Base-by-base conservation (phyloP, 35 echinoderm and acorn worm genomes). In the Ophioderma brevispina region DNA sequence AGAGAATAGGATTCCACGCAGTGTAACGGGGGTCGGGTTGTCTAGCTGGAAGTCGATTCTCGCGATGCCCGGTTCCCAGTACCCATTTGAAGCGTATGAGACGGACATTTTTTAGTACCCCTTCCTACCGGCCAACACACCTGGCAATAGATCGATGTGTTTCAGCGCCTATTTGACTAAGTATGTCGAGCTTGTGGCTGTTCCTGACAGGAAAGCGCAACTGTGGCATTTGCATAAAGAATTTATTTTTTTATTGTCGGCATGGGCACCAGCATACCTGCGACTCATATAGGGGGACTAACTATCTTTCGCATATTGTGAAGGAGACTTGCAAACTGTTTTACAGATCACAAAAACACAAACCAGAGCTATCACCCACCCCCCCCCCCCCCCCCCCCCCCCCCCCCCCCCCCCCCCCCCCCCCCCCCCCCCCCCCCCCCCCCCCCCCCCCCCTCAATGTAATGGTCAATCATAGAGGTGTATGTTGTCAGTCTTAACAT, bases 351-450 rank as follows among this genome's bases (percentile, higher is more conserved):
- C 64, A 38, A 92, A 92, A 36, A 92, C 91, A 14, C 91, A 88
- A 28, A 92, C 91, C n/a, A 83, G 49, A 36, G 86, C 25, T 92
- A 92, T 33, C 91, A 92, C 49, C 91, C 86, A 1, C n/a, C n/a
- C n/a, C n/a, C n/a, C n/a, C n/a, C n/a, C n/a, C n/a, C n/a, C n/a
- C n/a, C n/a, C n/a, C n/a, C n/a, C n/a, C n/a, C n/a, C n/a, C n/a
- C n/a, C n/a, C n/a, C n/a, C n/a, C n/a, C n/a, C n/a, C n/a, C n/a
- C n/a, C n/a, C n/a, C n/a, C n/a, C n/a, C n/a, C n/a, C n/a, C n/a
- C n/a, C n/a, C n/a, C n/a, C n/a, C n/a, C n/a, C n/a, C n/a, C n/a
- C n/a, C n/a, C n/a, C n/a, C n/a, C n/a, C n/a, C n/a, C n/a, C n/a
- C n/a, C n/a, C n/a, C n/a, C n/a, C n/a, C n/a, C n/a, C n/a, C n/a